A percentile compares a stretch with the other conserved stretches of the same genome.
Conservation (phyloP, 2,113 vertebrate species). For the Picathartes gymnocephalus region DNA sequence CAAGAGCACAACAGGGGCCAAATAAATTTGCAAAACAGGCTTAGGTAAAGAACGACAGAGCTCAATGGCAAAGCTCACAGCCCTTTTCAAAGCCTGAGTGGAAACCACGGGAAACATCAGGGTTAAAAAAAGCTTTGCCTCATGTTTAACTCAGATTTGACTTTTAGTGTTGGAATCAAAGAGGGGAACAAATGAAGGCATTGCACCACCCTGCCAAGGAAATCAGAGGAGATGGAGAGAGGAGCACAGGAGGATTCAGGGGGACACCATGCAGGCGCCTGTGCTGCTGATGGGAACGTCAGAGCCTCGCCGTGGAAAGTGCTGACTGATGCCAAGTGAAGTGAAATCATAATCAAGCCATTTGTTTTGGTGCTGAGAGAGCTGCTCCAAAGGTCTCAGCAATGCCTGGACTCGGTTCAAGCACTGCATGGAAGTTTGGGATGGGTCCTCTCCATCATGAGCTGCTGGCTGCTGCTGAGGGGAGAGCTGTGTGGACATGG, state of each 20-base stretch:
- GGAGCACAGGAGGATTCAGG: neutral
- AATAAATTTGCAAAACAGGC: neutral
- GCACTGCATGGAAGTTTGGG: neutral
- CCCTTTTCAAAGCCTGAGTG: neutral
- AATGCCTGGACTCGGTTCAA: neutral
- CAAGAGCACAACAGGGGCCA: neutral
- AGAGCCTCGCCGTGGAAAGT: neutral
- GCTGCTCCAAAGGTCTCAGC: neutral
- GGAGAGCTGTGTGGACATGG: accelerated
- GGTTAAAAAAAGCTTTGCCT: neutral
- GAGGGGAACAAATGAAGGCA: neutral
- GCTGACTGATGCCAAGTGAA: conserved; percentile 36
- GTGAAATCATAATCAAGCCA: conserved; percentile 33
- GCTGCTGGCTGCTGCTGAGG: accelerated
- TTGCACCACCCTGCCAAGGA: neutral
- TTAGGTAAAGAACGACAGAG: neutral
- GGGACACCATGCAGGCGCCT: neutral
- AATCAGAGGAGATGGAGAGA: neutral
- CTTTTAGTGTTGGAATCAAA: neutral
- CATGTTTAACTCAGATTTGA: neutral
- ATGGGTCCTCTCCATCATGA: neutral
- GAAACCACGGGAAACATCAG: neutral
- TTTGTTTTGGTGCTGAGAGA: conserved; percentile 25
- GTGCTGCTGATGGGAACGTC: neutral
- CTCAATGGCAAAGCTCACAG: neutral